Conservation (phyloP, 2,888 invertebrate species). For the Conomelus anceps region DNA sequence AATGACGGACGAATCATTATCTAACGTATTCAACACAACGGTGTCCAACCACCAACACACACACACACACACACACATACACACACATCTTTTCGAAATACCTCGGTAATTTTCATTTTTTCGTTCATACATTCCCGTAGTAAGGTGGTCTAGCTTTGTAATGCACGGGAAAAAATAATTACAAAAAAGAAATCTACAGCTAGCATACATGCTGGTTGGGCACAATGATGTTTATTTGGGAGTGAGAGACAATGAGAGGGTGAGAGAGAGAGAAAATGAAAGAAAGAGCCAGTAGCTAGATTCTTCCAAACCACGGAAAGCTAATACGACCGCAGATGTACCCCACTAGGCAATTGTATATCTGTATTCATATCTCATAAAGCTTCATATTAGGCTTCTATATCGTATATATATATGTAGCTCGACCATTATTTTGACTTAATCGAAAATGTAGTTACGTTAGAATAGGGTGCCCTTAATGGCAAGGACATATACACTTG, state of each 20-base stretch:
- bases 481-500: not conserved
- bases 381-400: not conserved
- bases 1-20: not conserved
- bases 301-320: not conserved
- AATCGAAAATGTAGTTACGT: not conserved
- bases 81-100: not conserved
- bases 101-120: not conserved
- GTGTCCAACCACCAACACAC: no score
- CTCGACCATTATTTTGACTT: not conserved
- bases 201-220: not conserved
- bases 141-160: not conserved
- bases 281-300: not conserved
- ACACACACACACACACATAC: not conserved
- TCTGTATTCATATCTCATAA: not conserved
- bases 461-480: not conserved
- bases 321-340: not conserved
- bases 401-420: not conserved
- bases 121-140: not conserved
- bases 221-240: not conserved
- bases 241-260: not conserved
- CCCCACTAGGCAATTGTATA: not conserved
- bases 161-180: not conserved
- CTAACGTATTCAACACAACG: not conserved
- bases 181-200: not conserved
- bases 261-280: not conserved